Evolutionary conservation across 2,888 invertebrate species (phyloP).

Genomic region (Zygothrica quintamaculata): DNA sequence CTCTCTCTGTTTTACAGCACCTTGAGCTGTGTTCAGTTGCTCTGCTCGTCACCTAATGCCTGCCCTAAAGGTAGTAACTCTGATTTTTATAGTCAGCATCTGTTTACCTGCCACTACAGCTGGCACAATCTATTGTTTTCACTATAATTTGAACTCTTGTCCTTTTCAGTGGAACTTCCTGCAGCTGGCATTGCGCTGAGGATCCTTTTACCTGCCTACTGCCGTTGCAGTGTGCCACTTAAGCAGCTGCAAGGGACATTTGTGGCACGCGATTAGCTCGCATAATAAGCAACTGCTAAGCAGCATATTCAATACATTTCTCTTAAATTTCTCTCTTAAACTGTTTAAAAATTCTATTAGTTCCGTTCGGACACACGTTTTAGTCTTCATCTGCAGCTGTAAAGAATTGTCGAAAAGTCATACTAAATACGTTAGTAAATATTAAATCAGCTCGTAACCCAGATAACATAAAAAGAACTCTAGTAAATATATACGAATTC

Average conservation of each 20-base stretch:
- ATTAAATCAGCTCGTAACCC: constrained; percentile 54
- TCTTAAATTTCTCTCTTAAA: too few relatives aligned
- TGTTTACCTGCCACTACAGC: constrained; percentile 29
- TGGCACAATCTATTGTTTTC: constrained; percentile 25
- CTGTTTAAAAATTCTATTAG: constrained; percentile 35
- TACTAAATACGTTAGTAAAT: constrained; percentile 36
- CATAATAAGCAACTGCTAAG: constrained; percentile 4
- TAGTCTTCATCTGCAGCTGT: constrained; percentile 18
- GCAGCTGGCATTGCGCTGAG: constrained; percentile 50
- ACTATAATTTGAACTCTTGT: constrained; percentile 31
- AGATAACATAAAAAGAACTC: constrained; percentile 25
- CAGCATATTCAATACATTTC: too few relatives aligned
- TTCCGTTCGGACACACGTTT: constrained; percentile 9
- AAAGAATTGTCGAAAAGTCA: constrained; percentile 36
- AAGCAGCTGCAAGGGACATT: constrained; percentile 64
- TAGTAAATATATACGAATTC: neutral
- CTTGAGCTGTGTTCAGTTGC: constrained; percentile 27
- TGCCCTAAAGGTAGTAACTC: neutral
- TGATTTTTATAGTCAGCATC: constrained; percentile 53
- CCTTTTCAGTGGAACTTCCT: constrained; percentile 31
- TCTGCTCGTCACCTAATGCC: constrained; percentile 39
- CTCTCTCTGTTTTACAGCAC: neutral
- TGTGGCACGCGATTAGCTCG: constrained; percentile 63
- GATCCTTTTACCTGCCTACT: too few relatives aligned
- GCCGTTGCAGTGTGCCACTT: neutral